Percentiles rank a stretch among this genome's conserved stretches.
These are phyloP conservation scores for Pentalonia nigronervosa DNA, from an alignment of 1,140 invertebrate genomes.

Conservation along the genomic window DNA sequence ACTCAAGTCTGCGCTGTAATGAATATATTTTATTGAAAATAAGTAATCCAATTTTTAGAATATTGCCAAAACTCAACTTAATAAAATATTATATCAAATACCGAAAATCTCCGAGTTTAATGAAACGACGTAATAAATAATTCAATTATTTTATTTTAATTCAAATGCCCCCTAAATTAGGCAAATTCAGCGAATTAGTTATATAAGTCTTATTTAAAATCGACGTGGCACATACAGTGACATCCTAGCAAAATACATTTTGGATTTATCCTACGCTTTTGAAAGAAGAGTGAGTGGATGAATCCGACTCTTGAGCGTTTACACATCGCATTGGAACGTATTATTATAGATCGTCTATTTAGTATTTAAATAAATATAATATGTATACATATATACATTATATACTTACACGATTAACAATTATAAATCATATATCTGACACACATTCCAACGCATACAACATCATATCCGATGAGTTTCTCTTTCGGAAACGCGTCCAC, in stretches of 20 bases:
- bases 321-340: not conserved
- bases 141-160: not conserved
- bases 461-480: conserved; percentile 30
- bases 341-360: not conserved
- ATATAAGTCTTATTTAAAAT: not conserved
- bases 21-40: not conserved
- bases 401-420: not conserved
- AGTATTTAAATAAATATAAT: not conserved
- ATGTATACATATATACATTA: not conserved
- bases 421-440: conserved; percentile 43
- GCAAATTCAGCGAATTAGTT: not conserved
- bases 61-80: too few species aligned
- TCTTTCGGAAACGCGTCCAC: conserved; percentile 27
- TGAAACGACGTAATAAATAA: not conserved
- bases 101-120: not conserved
- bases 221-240: not conserved
- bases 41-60: too few species aligned
- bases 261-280: not conserved
- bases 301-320: not conserved
- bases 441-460: conserved; percentile 8
- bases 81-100: not conserved
- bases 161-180: not conserved
- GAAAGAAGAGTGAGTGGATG: not conserved
- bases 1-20: too few species aligned
- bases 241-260: not conserved